Evolutionary conservation across 2,113 vertebrate genomes (phyloP), one percentile per base, ranked within the genome.

Genomic region (Melanostigma gelatinosum): DNA sequence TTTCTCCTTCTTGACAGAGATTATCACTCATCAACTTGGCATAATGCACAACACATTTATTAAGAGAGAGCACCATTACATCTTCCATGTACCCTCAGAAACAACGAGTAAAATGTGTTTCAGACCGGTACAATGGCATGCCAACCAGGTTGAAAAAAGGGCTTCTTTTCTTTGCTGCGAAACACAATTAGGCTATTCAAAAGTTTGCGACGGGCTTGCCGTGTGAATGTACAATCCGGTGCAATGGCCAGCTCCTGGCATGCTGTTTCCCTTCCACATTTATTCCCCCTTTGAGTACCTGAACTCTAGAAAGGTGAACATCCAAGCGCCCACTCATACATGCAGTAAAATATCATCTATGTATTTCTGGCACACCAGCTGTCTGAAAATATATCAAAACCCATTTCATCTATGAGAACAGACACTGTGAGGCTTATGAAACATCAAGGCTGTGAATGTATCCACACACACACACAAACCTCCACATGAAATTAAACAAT

Each of bases 121-220:
- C n/a, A n/a, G n/a, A n/a, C n/a, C n/a, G n/a, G n/a, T n/a, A n/a
- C n/a, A n/a, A n/a, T n/a, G n/a, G n/a, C 63, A 69, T 22, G 48
- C 24, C 68, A 72, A 9, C 7, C 73, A 48, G 74, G 54, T 75
- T 74, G 62, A 34, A 61, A 78, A 74, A 75, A 52, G 9, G 40
- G 22, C 2, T 4, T 61, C 24, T 66, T 67, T 64, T 80, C 64
- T 65, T 24, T 60, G 52, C 79, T 80, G 64, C 79, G 72, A 73
- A 89, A 89, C 78, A 87, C 75, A 83, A 79, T 87, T 79, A 80
- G 40, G 29, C 72, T 71, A 42, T 88, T 91, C 82, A 83, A 58
- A 87, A 82, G 76, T 74, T 79, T 79, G 36, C 71, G 54, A 38
- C 71, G 54, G 80, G 57, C 80, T 69, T 85, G 78, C 80, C 1